Evolutionary conservation across 2,797 vertebrate species (phyloP).

Genomic region (Anabacerthia variegaticeps): DNA sequence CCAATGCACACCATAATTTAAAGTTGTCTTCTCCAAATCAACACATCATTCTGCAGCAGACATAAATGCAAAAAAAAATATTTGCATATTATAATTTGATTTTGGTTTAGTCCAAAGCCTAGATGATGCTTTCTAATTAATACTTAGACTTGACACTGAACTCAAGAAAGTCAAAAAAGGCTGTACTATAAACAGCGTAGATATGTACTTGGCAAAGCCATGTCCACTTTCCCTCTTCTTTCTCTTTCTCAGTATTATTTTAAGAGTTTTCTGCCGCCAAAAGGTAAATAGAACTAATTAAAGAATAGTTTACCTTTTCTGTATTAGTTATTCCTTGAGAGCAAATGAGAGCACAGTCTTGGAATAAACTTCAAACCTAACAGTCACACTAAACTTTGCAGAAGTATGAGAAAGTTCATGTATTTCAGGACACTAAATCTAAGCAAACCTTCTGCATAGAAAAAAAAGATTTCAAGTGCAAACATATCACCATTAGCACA

Average conservation of each 20-base stretch:
- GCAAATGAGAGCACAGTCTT: background rate
- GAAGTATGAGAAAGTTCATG: background rate
- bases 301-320: background rate
- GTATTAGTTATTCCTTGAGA: background rate
- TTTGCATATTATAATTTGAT: background rate
- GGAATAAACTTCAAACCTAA: background rate
- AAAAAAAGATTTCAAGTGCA: background rate
- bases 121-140: background rate
- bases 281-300: background rate
- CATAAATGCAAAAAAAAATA: background rate
- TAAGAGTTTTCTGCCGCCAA: background rate
- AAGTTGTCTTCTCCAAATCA: background rate
- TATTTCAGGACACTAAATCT: background rate
- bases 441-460: background rate
- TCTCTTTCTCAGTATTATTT: background rate
- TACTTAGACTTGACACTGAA: background rate
- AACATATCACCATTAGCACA: background rate
- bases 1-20: background rate
- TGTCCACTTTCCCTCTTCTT: background rate
- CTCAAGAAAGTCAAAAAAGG: background rate
- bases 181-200: background rate
- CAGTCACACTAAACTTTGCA: background rate
- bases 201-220: background rate
- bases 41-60: background rate
- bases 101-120: background rate